These are phyloP conservation scores for Cremastinae sp. DNA, from an alignment of 2,888 invertebrate genomes.

Conservation along the genomic window DNA sequence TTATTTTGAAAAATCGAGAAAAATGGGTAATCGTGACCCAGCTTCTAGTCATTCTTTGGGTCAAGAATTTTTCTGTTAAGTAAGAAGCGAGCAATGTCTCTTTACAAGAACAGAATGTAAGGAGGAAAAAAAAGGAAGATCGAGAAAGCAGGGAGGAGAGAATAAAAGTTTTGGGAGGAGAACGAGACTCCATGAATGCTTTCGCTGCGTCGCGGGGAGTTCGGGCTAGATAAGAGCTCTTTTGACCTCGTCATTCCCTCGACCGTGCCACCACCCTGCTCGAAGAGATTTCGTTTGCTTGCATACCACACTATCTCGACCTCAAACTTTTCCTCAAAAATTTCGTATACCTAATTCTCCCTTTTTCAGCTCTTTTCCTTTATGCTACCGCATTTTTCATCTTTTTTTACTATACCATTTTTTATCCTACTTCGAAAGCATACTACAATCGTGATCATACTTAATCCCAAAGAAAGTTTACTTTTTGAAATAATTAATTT, in stretches of 20 bases:
- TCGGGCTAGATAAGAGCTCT: slow-evolving; percentile 73
- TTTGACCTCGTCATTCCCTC: slow-evolving; percentile 55
- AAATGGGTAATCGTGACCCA: no score
- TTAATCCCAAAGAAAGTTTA: no score
- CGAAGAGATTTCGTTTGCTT: slow-evolving; percentile 26
- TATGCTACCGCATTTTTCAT: neutral
- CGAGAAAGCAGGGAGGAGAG: neutral
- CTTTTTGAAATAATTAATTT: no score
- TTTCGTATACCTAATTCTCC: slow-evolving; percentile 23
- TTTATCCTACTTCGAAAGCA: neutral
- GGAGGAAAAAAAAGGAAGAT: neutral
- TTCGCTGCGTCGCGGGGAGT: slow-evolving; percentile 66
- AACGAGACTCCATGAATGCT: slow-evolving; percentile 71
- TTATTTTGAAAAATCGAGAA: no score
- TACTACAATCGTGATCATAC: no score
- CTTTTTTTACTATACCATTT: neutral
- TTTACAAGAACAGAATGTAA: neutral
- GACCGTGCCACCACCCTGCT: slow-evolving; percentile 49
- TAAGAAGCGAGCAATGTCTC: neutral
- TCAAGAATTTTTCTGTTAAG: no score
- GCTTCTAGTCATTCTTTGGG: no score
- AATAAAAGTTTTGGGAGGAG: slow-evolving; percentile 3
- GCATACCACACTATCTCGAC: slow-evolving; percentile 27
- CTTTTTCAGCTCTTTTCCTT: slow-evolving; percentile 3
- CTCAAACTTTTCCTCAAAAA: slow-evolving; percentile 17